Conservation (phyloP, 2,888 invertebrate genomes). For the Cynaeus angustus region DNA sequence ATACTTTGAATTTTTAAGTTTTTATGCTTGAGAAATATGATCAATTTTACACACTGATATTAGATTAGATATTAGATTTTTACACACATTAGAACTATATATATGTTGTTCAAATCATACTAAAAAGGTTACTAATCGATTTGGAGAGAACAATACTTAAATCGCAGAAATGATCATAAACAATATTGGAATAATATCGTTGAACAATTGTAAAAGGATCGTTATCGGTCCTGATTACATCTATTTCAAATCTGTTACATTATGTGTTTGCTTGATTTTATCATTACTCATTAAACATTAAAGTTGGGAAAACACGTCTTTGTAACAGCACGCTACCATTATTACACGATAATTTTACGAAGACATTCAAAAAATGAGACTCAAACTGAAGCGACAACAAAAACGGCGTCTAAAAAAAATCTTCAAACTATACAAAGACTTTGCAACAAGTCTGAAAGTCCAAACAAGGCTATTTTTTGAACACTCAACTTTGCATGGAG, state of each 20-base stretch:
- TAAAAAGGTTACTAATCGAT: too few species aligned
- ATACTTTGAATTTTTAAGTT: too few species aligned
- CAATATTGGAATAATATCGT: too few species aligned
- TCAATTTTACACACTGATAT: too few species aligned
- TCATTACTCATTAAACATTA: not conserved
- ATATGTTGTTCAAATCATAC: too few species aligned
- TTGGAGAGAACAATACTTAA: too few species aligned
- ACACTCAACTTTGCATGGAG: conserved; percentile 85
- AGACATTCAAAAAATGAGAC: conserved; percentile 5
- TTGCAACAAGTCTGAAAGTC: conserved; percentile 77
- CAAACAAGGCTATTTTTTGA: conserved; percentile 85
- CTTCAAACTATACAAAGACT: conserved; percentile 7
- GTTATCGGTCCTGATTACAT: not conserved
- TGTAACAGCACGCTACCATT: not conserved
- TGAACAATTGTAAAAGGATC: not conserved
- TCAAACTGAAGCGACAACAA: not conserved
- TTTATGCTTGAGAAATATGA: too few species aligned
- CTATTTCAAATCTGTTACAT: not conserved
- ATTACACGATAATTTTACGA: not conserved
- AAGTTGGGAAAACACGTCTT: not conserved
- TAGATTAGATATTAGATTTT: too few species aligned
- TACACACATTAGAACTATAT: too few species aligned
- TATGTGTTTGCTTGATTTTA: not conserved
- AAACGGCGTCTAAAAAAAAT: conserved; percentile 14
- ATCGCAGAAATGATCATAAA: too few species aligned